A percentile compares a stretch with the other conserved stretches of the same genome.
Conservation (phyloP, 2,888 invertebrate genomes). For the Rhamphomyia laevipes region DNA sequence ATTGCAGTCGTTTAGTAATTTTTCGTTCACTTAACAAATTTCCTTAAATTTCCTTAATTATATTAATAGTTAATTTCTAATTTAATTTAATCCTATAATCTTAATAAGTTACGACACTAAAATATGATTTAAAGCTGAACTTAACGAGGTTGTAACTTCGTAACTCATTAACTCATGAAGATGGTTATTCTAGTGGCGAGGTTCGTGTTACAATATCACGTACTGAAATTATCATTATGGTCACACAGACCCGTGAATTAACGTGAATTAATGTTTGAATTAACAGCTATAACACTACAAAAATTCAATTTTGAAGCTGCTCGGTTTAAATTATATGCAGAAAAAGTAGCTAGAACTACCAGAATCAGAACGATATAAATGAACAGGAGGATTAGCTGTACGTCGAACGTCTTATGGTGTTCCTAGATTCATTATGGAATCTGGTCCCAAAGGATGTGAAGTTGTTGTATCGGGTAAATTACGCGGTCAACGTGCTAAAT, state of each 20-base stretch:
- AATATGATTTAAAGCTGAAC: conserved; percentile 99
- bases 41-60: no score
- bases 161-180: conserved; percentile 96
- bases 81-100: no score
- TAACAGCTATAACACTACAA: conserved; percentile 98
- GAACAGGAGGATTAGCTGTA: conserved; percentile 82
- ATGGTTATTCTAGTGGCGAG: conserved; percentile 99
- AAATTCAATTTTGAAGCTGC: conserved; percentile 90
- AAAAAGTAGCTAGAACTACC: conserved; percentile 99
- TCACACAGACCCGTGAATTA: conserved; percentile 97
- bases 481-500: conserved; percentile 97
- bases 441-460: conserved; percentile 92
- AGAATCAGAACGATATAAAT: conserved; percentile 95
- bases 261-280: conserved; percentile 89
- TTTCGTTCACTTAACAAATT: no score
- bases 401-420: conserved; percentile 97
- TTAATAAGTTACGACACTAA: no score
- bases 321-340: conserved; percentile 94
- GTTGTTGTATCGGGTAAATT: conserved; percentile 99
- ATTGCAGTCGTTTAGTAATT: no score
- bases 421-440: conserved; percentile 96
- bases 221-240: conserved; percentile 99
- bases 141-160: conserved; percentile 98
- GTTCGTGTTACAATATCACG: conserved; percentile 94
- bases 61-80: no score